Evolutionary conservation across 2,888 invertebrate species (phyloP).

Genomic region (Spicauda simplicius): DNA sequence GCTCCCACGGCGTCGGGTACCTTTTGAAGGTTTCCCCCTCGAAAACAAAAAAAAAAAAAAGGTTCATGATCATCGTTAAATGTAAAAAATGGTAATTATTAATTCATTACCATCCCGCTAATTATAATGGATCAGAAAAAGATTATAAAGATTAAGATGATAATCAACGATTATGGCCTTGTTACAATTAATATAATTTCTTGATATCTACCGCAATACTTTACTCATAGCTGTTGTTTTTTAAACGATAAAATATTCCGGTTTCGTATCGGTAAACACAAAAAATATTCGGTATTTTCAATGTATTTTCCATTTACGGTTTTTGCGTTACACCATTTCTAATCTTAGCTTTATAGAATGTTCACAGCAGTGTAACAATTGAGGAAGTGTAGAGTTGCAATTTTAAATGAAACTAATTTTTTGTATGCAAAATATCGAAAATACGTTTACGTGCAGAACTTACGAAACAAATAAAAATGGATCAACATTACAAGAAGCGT

Average conservation of each 20-base stretch:
- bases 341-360: neutral
- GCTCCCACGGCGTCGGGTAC: too few species aligned
- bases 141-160: too few species aligned
- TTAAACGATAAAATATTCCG: neutral
- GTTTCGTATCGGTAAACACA: too few species aligned
- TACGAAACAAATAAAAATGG: constrained; percentile 15
- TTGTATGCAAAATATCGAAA: constrained; percentile 6
- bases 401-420: neutral
- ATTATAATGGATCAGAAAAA: too few species aligned
- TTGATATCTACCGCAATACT: too few species aligned
- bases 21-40: too few species aligned
- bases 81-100: too few species aligned
- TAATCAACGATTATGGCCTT: too few species aligned
- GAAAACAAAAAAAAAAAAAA: too few species aligned
- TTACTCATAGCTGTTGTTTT: neutral
- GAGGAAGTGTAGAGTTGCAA: neutral
- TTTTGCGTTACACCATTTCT: neutral
- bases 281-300: neutral
- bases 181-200: too few species aligned
- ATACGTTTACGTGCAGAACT: constrained; percentile 3
- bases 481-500: constrained; percentile 21
- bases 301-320: neutral
- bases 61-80: too few species aligned
- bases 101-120: too few species aligned
- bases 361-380: neutral